Conservation (phyloP, 2,888 invertebrate species). For the Tipula vernalis region DNA sequence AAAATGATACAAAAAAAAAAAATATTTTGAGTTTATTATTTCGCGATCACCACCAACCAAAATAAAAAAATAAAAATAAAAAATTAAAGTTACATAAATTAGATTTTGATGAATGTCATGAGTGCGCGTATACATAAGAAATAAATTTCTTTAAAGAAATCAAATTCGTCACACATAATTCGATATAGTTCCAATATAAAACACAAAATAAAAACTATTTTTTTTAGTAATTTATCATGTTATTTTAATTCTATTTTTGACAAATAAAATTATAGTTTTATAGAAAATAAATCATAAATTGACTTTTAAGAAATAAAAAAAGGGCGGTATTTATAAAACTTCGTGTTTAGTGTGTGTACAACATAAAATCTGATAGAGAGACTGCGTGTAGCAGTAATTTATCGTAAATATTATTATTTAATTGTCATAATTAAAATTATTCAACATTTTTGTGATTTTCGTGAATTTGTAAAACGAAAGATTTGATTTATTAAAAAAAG, state of each 20-base stretch:
- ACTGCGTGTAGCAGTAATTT: not conserved
- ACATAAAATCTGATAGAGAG: too few species aligned
- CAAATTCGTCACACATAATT: constrained; percentile 4
- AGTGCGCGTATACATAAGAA: not conserved
- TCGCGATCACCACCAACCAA: not conserved
- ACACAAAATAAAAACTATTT: not conserved
- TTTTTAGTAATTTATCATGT: not conserved
- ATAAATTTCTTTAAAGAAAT: not conserved
- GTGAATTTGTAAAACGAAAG: not conserved
- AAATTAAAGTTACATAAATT: not conserved
- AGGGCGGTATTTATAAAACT: not conserved
- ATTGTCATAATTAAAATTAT: not conserved
- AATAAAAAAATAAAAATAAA: not conserved
- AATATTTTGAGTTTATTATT: not conserved
- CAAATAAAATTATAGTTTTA: not conserved
- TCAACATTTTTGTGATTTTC: not conserved
- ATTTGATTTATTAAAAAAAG: not conserved
- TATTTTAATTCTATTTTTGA: not conserved
- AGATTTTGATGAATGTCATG: not conserved
- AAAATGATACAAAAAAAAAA: not conserved
- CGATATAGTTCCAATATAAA: not conserved
- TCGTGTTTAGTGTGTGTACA: not conserved
- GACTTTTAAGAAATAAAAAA: not conserved
- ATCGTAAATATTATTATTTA: not conserved
- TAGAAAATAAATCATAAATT: not conserved